Base-by-base conservation (phyloP, 2,797 vertebrate species). In the Sternotherus odoratus region DNA sequence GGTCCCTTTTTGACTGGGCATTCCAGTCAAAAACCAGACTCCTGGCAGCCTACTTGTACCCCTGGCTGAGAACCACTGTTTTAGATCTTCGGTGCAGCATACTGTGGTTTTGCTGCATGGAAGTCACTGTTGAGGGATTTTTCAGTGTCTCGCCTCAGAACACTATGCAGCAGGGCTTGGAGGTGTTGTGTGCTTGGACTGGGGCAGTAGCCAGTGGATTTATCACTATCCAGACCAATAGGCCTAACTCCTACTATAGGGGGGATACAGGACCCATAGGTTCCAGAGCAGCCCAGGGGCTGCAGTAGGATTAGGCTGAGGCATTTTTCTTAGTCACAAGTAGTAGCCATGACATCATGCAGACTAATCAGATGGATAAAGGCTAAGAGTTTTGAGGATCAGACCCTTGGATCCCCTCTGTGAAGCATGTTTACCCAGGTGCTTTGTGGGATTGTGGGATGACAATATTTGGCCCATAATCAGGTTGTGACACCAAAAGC, bases 391-490 rank as follows among this genome's bases (percentile, higher is more conserved):
- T 16, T 19, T 6, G 87, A 84, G 77, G 63, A 51, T 54, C 0
- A 0, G 4, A 74, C 39, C 69, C 13, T 26, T 46, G 26, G 26
- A 74, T 46, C 24, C 23, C 66, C 57, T 11, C n/a, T 0, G 0
- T 12, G 79, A 36, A 77, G 13, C 2, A 5, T 43, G 2, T 0
- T n/a, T 0, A 0, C n/a, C 21, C 57, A 50, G 33, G 6, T 0
- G 0, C 10, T 1, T 0, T 1, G 17, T 82, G 30, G 84, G 77
- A n/a, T 83, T 49, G 16, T 91, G 66, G 53, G 0, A 3, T 36
- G 26, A 28, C 21, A 39, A 16, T 5, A 79, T 21, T 21, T 83
- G 56, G 6, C 5, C 63, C 54, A 24, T 53, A 75, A 86, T 36
- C 28, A 0, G 0, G 0, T 24, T 53, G 2, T 24, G 79, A 85